Evolutionary conservation across 2,888 invertebrate species (phyloP), one percentile per base, ranked within the genome.

Genomic region (Penaeus monodon): DNA sequence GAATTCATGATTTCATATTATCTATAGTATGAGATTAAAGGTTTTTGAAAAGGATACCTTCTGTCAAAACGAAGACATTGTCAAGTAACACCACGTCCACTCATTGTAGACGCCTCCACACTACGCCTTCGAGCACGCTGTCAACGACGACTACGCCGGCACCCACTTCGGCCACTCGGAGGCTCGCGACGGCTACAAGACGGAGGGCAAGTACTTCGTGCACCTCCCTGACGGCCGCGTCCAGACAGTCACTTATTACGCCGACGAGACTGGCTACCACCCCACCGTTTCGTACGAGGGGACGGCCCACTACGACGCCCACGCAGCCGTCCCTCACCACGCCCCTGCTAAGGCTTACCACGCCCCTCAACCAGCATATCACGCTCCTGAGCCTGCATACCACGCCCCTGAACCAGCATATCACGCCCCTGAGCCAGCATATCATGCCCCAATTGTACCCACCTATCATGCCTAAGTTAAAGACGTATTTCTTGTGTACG

Each of bases 171-270:
- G 70, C 70, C 70, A 70, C 70, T 29, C 70, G 27, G 70, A 70
- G 70, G n/a, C 70, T 29, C 70, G 70, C 24, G 70, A 70, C 24
- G 70, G 70, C 70, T 70, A 70, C 70, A 29, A 70, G 14, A 70
- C 70, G 27, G 29, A 70, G 70, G 70, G 70, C 70, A 29, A 27
- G 27, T 70, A 70, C 70, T 70, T 70, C 70, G 70, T 70, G 27
- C 70, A 70, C 70, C 70, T 82, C n/a, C 82, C 82, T 24, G 82
- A 82, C 70, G 82, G 82, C n/a, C 66, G 82, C 44, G 38, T 82
- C 38, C 82, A 82, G 57, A 82, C 82, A 29, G 82, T 82, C 38
- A 82, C 27, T 70, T 82, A 82, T 73, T 68, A 29, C 24, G 82
- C 82, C 33, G 82, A 82, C 57, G 82, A 82, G 68, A 33, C 65